Evolutionary conservation across 1,140 invertebrate species (phyloP).

Genomic region (Heliothis subflexa): DNA sequence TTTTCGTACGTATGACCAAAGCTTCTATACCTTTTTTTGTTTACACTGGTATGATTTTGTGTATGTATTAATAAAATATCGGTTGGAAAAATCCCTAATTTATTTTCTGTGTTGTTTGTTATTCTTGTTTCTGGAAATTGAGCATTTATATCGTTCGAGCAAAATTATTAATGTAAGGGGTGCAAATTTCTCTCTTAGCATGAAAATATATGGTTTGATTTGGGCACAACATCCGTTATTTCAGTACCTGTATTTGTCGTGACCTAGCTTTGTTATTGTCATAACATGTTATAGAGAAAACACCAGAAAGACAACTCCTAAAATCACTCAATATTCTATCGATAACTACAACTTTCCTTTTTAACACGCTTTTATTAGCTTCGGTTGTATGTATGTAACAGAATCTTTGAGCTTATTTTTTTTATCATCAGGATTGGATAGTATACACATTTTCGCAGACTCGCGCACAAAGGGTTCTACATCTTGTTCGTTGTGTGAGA

Average conservation of each 20-base stretch:
- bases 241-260: slow-evolving; percentile 36
- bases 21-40: not conserved
- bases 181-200: slow-evolving; percentile 43
- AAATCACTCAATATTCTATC: too few species aligned
- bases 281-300: not conserved
- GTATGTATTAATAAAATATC: too few species aligned
- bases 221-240: slow-evolving; percentile 38
- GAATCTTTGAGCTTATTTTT: too few species aligned
- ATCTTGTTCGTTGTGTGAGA: too few species aligned
- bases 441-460: too few species aligned
- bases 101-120: too few species aligned
- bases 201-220: slow-evolving; percentile 50
- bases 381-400: too few species aligned
- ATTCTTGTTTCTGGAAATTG: too few species aligned
- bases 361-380: too few species aligned
- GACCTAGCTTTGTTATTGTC: slow-evolving; percentile 39
- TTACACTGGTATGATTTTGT: not conserved
- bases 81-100: too few species aligned
- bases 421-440: too few species aligned
- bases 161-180: slow-evolving; percentile 55
- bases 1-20: not conserved
- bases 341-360: not conserved
- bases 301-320: not conserved
- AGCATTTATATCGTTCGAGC: slow-evolving; percentile 28
- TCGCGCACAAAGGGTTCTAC: too few species aligned